These are phyloP conservation scores for Euglossa dilemma DNA, from an alignment of 1,140 invertebrate species.

Conservation along the genomic window DNA sequence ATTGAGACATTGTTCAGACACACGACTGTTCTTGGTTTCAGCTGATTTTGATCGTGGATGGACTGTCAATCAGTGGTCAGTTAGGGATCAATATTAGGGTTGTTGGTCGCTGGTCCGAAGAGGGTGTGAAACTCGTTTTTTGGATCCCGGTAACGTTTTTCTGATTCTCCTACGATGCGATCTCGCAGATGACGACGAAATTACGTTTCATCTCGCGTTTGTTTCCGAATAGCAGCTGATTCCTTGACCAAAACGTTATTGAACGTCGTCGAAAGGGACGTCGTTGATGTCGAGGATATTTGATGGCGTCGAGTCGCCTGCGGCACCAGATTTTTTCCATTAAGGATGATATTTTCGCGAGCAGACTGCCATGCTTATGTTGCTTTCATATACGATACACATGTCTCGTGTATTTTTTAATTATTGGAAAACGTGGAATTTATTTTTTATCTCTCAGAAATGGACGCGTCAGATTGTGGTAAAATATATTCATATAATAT, in stretches of 20 bases:
- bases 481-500: no score
- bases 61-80: no score
- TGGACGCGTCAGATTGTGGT: no score
- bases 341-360: slow-evolving; percentile 1
- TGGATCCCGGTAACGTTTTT: neutral
- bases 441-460: no score
- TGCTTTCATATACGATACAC: neutral
- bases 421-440: neutral
- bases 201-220: neutral
- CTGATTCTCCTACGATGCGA: neutral
- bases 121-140: neutral
- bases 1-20: no score
- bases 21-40: no score
- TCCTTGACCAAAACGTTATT: neutral
- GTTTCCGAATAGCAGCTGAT: neutral
- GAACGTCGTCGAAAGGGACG: neutral
- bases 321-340: neutral
- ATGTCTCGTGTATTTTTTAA: no score
- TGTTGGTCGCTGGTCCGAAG: no score
- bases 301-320: neutral
- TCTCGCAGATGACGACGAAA: slow-evolving; percentile 1
- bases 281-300: neutral
- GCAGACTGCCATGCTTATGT: neutral
- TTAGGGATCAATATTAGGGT: no score
- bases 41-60: no score